Evolutionary conservation across 2,797 vertebrate genomes (phyloP).

Genomic region (Salarias fasciatus): DNA sequence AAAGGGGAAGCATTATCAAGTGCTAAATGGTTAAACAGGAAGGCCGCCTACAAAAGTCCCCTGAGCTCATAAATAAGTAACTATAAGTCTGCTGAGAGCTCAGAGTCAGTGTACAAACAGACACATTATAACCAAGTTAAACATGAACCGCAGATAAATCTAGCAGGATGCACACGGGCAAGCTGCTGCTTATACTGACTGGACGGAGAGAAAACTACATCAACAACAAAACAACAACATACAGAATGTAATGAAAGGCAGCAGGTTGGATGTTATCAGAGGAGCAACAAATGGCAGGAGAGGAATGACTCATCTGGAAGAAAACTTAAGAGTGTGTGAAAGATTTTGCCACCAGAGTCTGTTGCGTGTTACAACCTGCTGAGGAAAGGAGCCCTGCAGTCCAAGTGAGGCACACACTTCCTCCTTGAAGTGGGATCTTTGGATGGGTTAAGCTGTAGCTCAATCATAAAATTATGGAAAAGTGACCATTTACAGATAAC

Average conservation of each 20-base stretch:
- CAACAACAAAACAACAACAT: neutral
- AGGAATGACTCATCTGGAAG: neutral
- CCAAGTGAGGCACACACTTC: constrained; percentile 19
- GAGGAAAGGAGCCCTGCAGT: constrained; percentile 1
- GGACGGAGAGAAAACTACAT: constrained; percentile 21
- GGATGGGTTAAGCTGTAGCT: too few species aligned
- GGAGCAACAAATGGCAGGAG: accelerated
- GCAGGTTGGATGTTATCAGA: neutral
- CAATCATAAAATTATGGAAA: constrained; percentile 5
- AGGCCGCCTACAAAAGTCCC: constrained; percentile 43
- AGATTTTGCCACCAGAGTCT: neutral
- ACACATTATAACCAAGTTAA: constrained; percentile 72
- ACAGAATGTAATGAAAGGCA: neutral
- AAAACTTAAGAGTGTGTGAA: neutral
- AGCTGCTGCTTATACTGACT: constrained; percentile 44
- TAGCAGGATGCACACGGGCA: constrained; percentile 32
- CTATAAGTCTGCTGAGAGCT: constrained; percentile 22
- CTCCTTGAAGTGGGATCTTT: neutral
- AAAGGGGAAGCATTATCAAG: constrained; percentile 61
- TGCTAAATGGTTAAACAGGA: constrained; percentile 64
- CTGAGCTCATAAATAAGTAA: constrained; percentile 72
- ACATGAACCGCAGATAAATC: constrained; percentile 76
- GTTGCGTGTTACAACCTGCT: constrained; percentile 54
- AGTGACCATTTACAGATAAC: neutral
- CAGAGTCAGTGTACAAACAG: constrained; percentile 37